Percentiles rank a stretch among this genome's conserved stretches.
Evolutionary conservation across 2,797 vertebrate species (phyloP).

Genomic region (Sebastolobus alascanus): DNA sequence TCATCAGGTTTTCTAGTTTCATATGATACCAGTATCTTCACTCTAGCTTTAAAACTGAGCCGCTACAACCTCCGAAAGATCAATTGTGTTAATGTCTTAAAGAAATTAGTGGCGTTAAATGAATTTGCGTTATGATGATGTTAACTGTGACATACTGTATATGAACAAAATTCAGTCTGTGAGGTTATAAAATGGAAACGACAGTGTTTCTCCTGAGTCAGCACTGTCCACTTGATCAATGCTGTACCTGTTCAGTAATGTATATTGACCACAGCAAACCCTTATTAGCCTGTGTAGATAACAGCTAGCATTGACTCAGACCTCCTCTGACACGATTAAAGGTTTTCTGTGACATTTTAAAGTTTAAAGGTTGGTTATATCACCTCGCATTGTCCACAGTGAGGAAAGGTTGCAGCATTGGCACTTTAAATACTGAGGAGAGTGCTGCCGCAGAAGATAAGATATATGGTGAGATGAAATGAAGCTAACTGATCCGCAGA

Average conservation of each 20-base stretch:
- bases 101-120: too few species aligned
- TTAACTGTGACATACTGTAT: background rate
- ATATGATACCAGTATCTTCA: too few species aligned
- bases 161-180: background rate
- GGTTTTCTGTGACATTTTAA: constrained; percentile 41
- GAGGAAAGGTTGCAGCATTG: background rate
- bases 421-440: constrained; percentile 6
- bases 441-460: constrained; percentile 1
- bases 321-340: constrained; percentile 16
- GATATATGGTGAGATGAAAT: background rate
- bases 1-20: too few species aligned
- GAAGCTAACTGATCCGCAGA: background rate
- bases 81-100: too few species aligned
- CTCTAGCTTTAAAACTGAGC: too few species aligned
- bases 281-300: constrained; percentile 23
- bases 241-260: constrained; percentile 32
- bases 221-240: constrained; percentile 21
- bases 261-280: constrained; percentile 27
- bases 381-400: background rate
- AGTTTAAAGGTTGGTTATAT: background rate
- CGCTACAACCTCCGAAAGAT: too few species aligned
- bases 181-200: background rate
- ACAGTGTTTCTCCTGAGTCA: constrained; percentile 17
- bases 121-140: too few species aligned
- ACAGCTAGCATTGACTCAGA: constrained; percentile 20